These are phyloP conservation scores for Garrulus glandarius DNA, from an alignment of 2,797 vertebrate genomes.

Conservation along the genomic window DNA sequence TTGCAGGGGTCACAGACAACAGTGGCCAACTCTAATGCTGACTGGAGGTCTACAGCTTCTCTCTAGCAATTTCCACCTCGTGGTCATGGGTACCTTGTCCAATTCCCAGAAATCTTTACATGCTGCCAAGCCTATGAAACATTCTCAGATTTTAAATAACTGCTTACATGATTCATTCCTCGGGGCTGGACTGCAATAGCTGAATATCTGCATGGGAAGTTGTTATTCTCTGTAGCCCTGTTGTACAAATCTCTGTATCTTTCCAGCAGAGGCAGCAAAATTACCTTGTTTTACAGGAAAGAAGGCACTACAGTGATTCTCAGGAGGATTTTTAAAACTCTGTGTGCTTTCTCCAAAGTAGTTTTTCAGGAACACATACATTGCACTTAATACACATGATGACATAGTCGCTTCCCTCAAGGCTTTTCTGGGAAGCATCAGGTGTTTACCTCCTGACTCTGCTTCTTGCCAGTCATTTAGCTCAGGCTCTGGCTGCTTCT, in stretches of 20 bases:
- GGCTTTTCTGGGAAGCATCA: not conserved
- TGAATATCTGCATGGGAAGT: not conserved
- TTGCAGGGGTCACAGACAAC: not conserved
- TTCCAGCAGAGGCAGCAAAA: not conserved
- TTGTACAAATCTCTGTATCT: not conserved
- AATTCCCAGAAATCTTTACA: not conserved
- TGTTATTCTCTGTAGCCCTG: not conserved
- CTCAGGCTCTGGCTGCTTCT: not conserved
- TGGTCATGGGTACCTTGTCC: not conserved
- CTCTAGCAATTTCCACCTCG: not conserved
- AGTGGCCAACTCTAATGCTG: fast-evolving
- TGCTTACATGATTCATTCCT: not conserved
- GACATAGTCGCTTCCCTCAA: not conserved
- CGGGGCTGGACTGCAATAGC: not conserved
- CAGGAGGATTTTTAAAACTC: not conserved
- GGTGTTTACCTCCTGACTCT: not conserved
- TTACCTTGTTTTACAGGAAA: not conserved
- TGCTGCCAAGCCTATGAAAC: not conserved
- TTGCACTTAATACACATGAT: not conserved
- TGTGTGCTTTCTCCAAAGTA: not conserved
- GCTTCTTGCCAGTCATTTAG: not conserved
- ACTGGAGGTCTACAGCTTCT: not conserved
- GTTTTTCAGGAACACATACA: not conserved
- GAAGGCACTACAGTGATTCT: not conserved
- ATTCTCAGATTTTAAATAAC: not conserved